Percentiles rank a stretch among this genome's conserved stretches.
Evolutionary conservation across 2,113 vertebrate species (phyloP).

Genomic region (Micromys minutus): DNA sequence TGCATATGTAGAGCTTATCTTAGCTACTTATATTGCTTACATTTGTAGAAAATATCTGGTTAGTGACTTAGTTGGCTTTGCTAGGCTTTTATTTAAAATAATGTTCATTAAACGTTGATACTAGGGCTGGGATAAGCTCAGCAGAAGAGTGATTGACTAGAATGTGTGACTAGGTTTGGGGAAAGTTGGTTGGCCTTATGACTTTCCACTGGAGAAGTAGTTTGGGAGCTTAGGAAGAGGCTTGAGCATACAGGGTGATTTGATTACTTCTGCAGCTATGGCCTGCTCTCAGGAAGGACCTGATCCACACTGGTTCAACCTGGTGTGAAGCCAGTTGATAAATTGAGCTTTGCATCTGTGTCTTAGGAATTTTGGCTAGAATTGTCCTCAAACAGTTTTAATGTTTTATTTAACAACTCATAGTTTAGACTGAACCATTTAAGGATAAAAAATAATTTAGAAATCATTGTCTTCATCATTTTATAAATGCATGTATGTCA

Average conservation of each 20-base stretch:
- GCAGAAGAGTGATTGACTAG: background rate
- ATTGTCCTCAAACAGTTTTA: conserved; percentile 23
- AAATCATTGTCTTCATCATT: conserved; percentile 28
- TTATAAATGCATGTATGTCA: conserved; percentile 29
- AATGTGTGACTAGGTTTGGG: background rate
- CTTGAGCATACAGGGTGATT: background rate
- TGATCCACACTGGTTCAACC: conserved; percentile 8
- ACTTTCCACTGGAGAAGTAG: conserved; percentile 31
- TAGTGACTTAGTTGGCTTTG: conserved; percentile 44
- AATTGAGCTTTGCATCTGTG: conserved; percentile 39
- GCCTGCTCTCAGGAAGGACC: background rate
- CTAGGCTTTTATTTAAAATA: conserved; percentile 46
- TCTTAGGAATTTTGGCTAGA: conserved; percentile 13
- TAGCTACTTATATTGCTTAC: conserved; percentile 21
- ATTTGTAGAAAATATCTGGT: conserved; percentile 38
- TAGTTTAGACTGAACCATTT: conserved; percentile 44
- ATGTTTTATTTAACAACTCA: conserved; percentile 41
- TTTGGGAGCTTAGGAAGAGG: conserved; percentile 36
- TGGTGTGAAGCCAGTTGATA: background rate
- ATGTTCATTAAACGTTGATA: conserved; percentile 1
- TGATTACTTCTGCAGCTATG: background rate
- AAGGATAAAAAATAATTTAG: conserved; percentile 45
- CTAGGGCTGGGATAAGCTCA: background rate
- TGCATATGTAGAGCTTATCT: background rate
- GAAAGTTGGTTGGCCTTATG: background rate